These are phyloP conservation scores for Apamea epomidion DNA, from an alignment of 2,888 invertebrate genomes.

Conservation along the genomic window DNA sequence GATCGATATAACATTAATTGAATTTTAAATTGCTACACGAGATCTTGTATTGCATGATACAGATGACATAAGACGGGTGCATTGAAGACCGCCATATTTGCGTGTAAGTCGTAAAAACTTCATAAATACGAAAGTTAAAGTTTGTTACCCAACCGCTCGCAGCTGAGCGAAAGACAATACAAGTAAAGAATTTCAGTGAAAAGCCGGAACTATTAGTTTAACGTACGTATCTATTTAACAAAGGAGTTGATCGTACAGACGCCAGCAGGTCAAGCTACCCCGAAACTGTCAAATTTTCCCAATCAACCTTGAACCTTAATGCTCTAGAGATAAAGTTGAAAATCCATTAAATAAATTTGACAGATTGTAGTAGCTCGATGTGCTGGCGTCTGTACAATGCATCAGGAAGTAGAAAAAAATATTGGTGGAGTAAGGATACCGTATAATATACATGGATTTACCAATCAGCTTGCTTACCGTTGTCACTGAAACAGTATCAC, in stretches of 20 bases:
- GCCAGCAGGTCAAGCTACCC: too few relatives aligned
- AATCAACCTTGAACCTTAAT: too few relatives aligned
- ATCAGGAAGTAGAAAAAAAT: slow-evolving; percentile 16
- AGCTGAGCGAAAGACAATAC: slow-evolving; percentile 38
- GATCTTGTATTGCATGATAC: slow-evolving; percentile 51
- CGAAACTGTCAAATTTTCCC: too few relatives aligned
- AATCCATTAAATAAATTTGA: too few relatives aligned
- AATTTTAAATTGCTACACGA: slow-evolving; percentile 53
- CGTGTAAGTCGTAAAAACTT: slow-evolving; percentile 48
- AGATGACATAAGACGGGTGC: slow-evolving; percentile 51
- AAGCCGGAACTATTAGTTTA: slow-evolving; percentile 26
- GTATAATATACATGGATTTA: not conserved
- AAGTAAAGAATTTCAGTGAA: slow-evolving; percentile 43
- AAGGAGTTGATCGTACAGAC: not conserved
- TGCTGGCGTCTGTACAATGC: not conserved
- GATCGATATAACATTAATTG: slow-evolving; percentile 50
- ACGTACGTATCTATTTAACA: slow-evolving; percentile 17
- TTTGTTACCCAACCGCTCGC: slow-evolving; percentile 38
- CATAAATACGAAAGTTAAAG: slow-evolving; percentile 53
- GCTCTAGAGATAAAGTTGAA: too few relatives aligned
- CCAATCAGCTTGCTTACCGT: not conserved
- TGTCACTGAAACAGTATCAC: not conserved
- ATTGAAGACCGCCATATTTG: slow-evolving; percentile 48
- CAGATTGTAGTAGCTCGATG: too few relatives aligned
- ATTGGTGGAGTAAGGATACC: not conserved